Conservation (phyloP, 1,140 invertebrate species). For the Drosophila rufa region DNA sequence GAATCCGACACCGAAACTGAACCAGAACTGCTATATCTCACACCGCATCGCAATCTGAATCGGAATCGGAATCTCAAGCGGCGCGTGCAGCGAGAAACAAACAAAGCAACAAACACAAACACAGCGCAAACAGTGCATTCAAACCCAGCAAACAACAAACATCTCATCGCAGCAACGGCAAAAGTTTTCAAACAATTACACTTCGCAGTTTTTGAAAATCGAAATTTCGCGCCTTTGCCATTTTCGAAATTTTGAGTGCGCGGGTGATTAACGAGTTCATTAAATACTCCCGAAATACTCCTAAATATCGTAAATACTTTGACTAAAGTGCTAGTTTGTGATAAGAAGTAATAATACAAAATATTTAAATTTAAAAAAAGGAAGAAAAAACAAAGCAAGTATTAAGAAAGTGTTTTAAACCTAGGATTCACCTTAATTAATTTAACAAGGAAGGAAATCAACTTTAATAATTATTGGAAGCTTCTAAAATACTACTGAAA, state of each 20-base stretch:
- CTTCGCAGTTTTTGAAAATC: conserved; percentile 23
- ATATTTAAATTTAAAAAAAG: neutral
- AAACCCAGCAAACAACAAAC: conserved; percentile 25
- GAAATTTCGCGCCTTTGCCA: conserved; percentile 6
- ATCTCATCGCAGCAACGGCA: conserved; percentile 16
- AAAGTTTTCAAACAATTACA: conserved; percentile 23
- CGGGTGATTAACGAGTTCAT: conserved; percentile 4
- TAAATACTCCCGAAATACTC: conserved; percentile 24
- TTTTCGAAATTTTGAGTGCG: conserved; percentile 10
- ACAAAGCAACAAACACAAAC: conserved; percentile 37
- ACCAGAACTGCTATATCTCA: neutral
- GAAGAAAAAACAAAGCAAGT: conserved; percentile 3
- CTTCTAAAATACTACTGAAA: neutral
- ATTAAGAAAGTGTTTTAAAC: conserved; percentile 17
- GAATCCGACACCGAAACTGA: conserved; percentile 5
- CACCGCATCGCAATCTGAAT: conserved; percentile 12
- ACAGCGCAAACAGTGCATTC: conserved; percentile 9
- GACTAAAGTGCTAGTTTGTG: conserved; percentile 17
- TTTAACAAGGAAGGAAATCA: neutral
- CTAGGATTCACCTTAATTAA: conserved; percentile 4
- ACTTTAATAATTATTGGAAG: neutral
- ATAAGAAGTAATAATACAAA: conserved; percentile 5
- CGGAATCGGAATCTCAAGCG: conserved; percentile 39
- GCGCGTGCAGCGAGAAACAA: conserved; percentile 42
- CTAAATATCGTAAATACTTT: conserved; percentile 10